These are phyloP conservation scores for Netelia virgata DNA, from an alignment of 2,888 invertebrate species.

Conservation along the genomic window DNA sequence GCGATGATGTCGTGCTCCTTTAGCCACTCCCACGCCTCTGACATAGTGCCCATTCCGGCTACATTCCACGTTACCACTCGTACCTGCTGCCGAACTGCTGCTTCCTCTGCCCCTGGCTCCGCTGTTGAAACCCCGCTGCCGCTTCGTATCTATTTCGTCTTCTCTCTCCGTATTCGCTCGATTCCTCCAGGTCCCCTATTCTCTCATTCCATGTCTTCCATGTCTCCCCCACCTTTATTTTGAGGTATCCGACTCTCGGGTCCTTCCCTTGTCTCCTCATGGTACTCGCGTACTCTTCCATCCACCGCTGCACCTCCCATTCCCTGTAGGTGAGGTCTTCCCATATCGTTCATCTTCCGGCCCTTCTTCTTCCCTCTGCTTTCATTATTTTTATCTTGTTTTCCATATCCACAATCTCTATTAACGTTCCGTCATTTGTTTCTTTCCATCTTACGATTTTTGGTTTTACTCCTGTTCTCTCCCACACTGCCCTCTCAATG, in stretches of 20 bases:
- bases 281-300: not conserved
- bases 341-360: not conserved
- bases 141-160: not conserved
- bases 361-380: not conserved
- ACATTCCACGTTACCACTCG: constrained; percentile 13
- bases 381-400: constrained; percentile 29
- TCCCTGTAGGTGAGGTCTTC: constrained; percentile 8
- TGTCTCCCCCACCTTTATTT: not conserved
- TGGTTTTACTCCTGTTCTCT: not conserved
- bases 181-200: not conserved
- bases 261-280: not conserved
- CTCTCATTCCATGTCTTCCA: constrained; percentile 16
- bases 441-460: not conserved
- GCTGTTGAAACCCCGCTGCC: constrained; percentile 3
- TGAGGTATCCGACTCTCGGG: not conserved
- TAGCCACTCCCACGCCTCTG: constrained; percentile 9
- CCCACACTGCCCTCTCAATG: not conserved
- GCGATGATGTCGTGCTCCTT: constrained; percentile 24
- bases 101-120: not conserved
- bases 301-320: constrained; percentile 4
- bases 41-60: not conserved
- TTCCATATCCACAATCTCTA: not conserved
- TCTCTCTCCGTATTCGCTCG: not conserved
- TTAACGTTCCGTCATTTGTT: not conserved
- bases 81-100: not conserved